Evolutionary conservation across 1,140 invertebrate species (phyloP).

Genomic region (Neodiprion lecontei): DNA sequence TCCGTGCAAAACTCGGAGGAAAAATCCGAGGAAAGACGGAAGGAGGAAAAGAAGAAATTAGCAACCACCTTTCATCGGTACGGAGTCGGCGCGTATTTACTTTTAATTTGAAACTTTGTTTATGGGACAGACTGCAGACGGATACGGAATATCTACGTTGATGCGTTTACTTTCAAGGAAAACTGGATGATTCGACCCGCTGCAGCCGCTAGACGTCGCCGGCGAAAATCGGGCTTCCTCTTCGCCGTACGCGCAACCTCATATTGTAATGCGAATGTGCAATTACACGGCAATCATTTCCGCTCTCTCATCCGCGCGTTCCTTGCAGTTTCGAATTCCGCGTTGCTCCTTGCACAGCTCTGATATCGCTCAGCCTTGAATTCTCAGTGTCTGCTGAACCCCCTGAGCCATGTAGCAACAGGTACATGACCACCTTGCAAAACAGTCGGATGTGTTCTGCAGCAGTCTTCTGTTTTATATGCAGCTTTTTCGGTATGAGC

Average conservation of each 20-base stretch:
- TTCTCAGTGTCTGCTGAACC: no score
- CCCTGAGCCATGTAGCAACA: no score
- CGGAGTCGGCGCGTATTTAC: not conserved
- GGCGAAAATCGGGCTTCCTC: not conserved
- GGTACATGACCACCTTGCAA: no score
- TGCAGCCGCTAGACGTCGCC: not conserved
- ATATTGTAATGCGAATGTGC: no score
- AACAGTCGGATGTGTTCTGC: no score
- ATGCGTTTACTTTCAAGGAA: not conserved
- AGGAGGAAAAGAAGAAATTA: not conserved
- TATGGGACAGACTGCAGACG: not conserved
- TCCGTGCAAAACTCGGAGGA: not conserved
- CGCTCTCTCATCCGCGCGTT: not conserved
- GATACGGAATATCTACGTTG: not conserved
- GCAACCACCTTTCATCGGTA: not conserved
- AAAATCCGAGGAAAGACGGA: not conserved
- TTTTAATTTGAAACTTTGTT: conserved; percentile 4
- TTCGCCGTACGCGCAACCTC: not conserved
- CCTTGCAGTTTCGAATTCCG: no score
- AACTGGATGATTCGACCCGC: not conserved
- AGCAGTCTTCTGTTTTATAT: no score
- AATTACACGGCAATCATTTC: not conserved
- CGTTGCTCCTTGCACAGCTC: no score
- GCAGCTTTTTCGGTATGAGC: no score
- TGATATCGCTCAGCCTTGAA: no score